Conservation (phyloP, 2,888 invertebrate species). For the Clitarchus hookeri region DNA sequence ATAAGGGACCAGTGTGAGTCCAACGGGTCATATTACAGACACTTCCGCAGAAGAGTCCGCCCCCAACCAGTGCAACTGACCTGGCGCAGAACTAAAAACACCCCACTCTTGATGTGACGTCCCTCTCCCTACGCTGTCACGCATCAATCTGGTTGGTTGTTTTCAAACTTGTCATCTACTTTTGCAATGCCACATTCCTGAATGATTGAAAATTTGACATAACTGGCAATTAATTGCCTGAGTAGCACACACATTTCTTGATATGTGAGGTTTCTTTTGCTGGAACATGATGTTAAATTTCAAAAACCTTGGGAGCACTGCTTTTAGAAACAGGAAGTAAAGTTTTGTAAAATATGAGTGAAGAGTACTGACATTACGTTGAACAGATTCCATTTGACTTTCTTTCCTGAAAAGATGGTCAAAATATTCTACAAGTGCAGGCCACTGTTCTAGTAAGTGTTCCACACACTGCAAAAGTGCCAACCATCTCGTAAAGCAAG, state of each 20-base stretch:
- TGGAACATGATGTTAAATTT: slow-evolving; percentile 23
- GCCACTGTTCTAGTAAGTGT: slow-evolving; percentile 20
- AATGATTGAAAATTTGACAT: slow-evolving; percentile 17
- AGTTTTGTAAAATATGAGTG: slow-evolving; percentile 5
- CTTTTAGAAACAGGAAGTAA: not conserved
- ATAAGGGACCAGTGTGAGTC: too few relatives aligned
- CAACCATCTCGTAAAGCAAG: slow-evolving; percentile 25
- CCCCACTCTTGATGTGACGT: too few relatives aligned
- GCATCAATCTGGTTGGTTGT: not conserved
- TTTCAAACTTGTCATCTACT: slow-evolving; percentile 3
- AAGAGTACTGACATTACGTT: not conserved
- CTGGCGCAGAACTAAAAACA: too few relatives aligned
- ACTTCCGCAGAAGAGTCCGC: too few relatives aligned
- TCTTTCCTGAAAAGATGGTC: slow-evolving; percentile 1
- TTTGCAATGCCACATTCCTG: not conserved
- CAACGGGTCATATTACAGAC: too few relatives aligned
- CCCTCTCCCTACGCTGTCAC: too few relatives aligned
- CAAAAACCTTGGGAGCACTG: not conserved
- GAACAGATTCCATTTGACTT: slow-evolving; percentile 5
- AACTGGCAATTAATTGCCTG: slow-evolving; percentile 22
- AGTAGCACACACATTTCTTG: slow-evolving; percentile 23
- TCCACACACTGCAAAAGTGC: slow-evolving; percentile 28
- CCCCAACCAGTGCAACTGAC: too few relatives aligned
- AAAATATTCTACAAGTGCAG: slow-evolving; percentile 20
- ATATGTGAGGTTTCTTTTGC: not conserved